Evolutionary conservation across 2,888 invertebrate species (phyloP).

Genomic region (Apamea epomidion): DNA sequence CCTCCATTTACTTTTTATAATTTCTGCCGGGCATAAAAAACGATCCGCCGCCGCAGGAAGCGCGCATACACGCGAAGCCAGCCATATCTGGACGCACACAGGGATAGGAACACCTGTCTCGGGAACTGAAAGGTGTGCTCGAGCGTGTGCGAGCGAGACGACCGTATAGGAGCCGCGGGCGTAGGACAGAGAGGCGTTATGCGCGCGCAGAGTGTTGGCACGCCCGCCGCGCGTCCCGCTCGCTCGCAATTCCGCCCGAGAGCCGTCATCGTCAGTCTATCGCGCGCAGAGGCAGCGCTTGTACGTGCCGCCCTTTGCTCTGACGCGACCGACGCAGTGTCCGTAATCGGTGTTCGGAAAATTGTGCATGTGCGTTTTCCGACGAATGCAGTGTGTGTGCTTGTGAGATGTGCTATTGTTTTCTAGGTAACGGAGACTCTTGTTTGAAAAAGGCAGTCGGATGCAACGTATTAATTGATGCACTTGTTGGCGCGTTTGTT

Average conservation of each 20-base stretch:
- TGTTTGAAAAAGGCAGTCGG: constrained; percentile 85
- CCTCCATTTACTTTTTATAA: constrained; percentile 91
- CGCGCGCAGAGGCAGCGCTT: constrained; percentile 88
- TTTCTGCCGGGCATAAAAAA: constrained; percentile 90
- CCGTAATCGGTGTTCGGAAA: constrained; percentile 90
- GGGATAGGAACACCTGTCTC: constrained; percentile 88
- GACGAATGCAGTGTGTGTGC: constrained; percentile 89
- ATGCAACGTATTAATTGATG: constrained; percentile 80
- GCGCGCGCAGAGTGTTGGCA: constrained; percentile 88
- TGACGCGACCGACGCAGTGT: constrained; percentile 89
- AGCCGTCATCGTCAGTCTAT: constrained; percentile 88
- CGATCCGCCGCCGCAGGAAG: constrained; percentile 90
- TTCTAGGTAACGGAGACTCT: constrained; percentile 87
- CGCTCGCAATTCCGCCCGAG: constrained; percentile 80
- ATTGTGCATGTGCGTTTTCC: constrained; percentile 91
- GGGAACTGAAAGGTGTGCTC: constrained; percentile 89
- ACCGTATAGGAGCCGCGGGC: constrained; percentile 73
- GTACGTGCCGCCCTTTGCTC: constrained; percentile 86
- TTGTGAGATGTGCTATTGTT: constrained; percentile 90
- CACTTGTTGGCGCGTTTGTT: constrained; percentile 78
- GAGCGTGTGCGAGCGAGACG: constrained; percentile 81
- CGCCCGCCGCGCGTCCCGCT: constrained; percentile 90
- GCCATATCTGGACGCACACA: constrained; percentile 87
- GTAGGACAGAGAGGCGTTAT: constrained; percentile 81
- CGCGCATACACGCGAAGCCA: constrained; percentile 81